These are phyloP conservation scores for Acrocephalus kingi DNA, from an alignment of 2,113 vertebrate species.

Conservation along the genomic window DNA sequence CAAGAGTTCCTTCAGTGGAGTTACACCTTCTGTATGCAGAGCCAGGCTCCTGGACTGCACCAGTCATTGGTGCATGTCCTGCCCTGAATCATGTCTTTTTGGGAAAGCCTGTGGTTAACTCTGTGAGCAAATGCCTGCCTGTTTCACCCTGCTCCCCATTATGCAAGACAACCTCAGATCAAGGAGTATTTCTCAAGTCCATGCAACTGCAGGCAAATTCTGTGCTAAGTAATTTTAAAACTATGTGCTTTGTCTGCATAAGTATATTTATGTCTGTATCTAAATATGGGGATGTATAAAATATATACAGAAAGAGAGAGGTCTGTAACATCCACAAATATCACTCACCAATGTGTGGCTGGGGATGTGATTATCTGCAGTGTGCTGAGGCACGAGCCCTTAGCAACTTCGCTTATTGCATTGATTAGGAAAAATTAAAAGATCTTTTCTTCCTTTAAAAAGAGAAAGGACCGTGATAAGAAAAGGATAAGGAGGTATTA, in stretches of 20 bases:
- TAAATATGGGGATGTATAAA: background rate
- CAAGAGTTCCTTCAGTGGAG: background rate
- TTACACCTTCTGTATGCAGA: background rate
- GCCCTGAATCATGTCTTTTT: background rate
- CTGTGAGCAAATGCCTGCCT: background rate
- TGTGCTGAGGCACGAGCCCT: background rate
- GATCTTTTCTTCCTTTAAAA: constrained; percentile 48
- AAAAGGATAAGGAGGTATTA: constrained; percentile 68
- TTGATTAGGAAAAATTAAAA: constrained; percentile 65
- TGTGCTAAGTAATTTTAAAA: background rate
- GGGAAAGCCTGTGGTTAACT: constrained; percentile 27
- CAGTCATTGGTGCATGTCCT: background rate
- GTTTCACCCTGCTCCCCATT: background rate
- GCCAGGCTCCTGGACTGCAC: background rate
- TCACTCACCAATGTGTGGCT: background rate
- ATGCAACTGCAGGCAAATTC: background rate
- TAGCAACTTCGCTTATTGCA: background rate
- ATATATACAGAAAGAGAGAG: background rate
- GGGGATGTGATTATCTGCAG: background rate
- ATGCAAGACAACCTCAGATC: background rate
- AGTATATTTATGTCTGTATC: background rate
- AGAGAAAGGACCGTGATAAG: constrained; percentile 29
- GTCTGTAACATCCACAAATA: background rate
- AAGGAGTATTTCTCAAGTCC: background rate
- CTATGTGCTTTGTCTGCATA: background rate